Percentiles rank a stretch among this genome's conserved stretches.
These are phyloP conservation scores for Sisyra terminalis DNA, from an alignment of 2,888 invertebrate genomes.

Conservation along the genomic window DNA sequence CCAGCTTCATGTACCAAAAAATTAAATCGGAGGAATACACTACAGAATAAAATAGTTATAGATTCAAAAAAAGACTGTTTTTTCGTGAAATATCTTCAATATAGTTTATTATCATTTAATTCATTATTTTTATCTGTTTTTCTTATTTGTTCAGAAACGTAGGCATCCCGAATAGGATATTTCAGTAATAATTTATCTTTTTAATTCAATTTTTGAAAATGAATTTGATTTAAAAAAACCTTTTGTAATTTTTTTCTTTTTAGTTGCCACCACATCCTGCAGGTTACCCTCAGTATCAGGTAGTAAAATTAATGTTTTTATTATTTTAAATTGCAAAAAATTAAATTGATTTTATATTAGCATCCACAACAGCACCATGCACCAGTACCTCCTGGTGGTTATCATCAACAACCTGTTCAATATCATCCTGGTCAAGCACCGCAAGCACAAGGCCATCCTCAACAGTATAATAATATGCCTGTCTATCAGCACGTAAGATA, in stretches of 20 bases:
- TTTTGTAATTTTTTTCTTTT: conserved; percentile 9
- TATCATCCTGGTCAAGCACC: conserved; percentile 15
- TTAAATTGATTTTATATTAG: neutral
- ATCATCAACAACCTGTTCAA: conserved; percentile 9
- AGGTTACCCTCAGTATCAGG: conserved; percentile 9
- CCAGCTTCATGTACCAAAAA: neutral
- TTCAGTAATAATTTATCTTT: too few relatives aligned
- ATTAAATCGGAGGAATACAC: neutral
- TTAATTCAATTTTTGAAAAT: neutral
- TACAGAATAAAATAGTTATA: neutral
- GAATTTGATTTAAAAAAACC: too few relatives aligned
- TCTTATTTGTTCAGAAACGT: too few relatives aligned
- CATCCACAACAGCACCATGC: conserved; percentile 8
- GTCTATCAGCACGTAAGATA: too few relatives aligned
- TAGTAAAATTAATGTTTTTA: too few relatives aligned
- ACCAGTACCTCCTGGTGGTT: conserved; percentile 12
- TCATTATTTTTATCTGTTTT: too few relatives aligned
- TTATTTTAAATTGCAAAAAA: too few relatives aligned
- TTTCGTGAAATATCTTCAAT: too few relatives aligned
- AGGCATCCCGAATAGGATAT: too few relatives aligned
- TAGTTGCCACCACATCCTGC: conserved; percentile 13
- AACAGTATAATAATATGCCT: too few relatives aligned
- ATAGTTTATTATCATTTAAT: too few relatives aligned
- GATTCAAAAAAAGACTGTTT: neutral
- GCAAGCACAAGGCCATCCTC: conserved; percentile 4